These are phyloP conservation scores for Lanistes nyassanus DNA, from an alignment of 1,140 invertebrate species.

Conservation along the genomic window DNA sequence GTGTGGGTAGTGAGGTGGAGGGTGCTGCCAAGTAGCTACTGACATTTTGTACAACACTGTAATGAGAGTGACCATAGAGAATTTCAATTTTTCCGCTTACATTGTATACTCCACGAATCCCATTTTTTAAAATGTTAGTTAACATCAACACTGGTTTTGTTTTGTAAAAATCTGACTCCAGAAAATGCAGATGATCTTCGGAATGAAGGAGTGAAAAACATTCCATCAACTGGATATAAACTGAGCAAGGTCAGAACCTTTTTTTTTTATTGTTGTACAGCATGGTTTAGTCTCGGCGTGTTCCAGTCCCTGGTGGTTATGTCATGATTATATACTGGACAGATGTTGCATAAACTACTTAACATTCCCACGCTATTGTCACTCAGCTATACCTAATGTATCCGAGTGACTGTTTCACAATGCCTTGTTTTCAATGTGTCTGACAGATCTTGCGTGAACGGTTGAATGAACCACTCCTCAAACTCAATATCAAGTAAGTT, in stretches of 20 bases:
- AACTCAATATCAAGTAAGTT: conserved; percentile 58
- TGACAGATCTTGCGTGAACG: conserved; percentile 45
- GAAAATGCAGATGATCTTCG: conserved; percentile 56
- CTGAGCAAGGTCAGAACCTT: conserved; percentile 49
- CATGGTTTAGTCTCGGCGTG: background rate
- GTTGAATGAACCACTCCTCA: conserved; percentile 49
- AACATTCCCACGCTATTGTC: too few species aligned
- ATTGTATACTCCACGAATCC: too few species aligned
- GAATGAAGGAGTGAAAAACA: conserved; percentile 52
- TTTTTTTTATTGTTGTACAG: background rate
- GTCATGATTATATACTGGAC: background rate
- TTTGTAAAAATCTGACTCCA: conserved; percentile 32
- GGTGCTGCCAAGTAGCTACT: background rate
- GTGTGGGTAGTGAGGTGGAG: background rate
- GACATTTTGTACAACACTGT: background rate
- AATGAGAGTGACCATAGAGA: too few species aligned
- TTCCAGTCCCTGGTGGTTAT: background rate
- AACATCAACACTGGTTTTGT: background rate
- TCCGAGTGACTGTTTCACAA: background rate
- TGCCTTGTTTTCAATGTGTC: conserved; percentile 9
- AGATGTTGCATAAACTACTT: too few species aligned
- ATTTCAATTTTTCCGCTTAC: too few species aligned
- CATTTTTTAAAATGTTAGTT: background rate
- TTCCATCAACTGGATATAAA: conserved; percentile 50
- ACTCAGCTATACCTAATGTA: background rate